Conservation (phyloP, 2,113 vertebrate species). For the Hypanus sabinus region DNA sequence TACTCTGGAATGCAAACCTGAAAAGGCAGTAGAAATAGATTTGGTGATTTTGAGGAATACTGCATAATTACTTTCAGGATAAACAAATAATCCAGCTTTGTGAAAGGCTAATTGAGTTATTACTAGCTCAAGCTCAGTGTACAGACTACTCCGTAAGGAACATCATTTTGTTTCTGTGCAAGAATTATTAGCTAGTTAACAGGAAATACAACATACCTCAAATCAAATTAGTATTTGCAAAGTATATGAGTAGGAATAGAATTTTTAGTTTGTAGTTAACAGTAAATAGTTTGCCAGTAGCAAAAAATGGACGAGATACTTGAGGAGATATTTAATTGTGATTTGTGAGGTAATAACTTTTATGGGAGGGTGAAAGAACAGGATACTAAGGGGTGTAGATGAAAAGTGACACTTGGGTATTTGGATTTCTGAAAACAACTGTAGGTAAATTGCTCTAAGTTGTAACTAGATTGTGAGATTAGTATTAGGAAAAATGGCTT, state of each 20-base stretch:
- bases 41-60: not conserved
- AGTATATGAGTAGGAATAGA: not conserved
- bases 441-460: not conserved
- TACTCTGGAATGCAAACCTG: not conserved
- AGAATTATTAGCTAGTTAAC: not conserved
- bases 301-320: not conserved
- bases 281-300: not conserved
- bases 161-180: not conserved
- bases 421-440: not conserved
- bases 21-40: not conserved
- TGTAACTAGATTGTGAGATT: no score
- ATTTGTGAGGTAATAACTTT: not conserved
- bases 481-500: no score
- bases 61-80: not conserved
- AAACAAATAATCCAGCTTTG: not conserved
- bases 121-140: not conserved
- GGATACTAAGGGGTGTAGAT: not conserved
- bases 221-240: not conserved
- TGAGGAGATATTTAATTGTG: not conserved
- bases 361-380: not conserved
- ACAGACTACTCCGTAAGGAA: not conserved
- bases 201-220: no score
- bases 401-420: not conserved
- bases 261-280: not conserved
- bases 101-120: not conserved